Evolutionary conservation across 2,888 invertebrate genomes (phyloP), one percentile per base, ranked within the genome.

Genomic region (Adelognathus sp.): DNA sequence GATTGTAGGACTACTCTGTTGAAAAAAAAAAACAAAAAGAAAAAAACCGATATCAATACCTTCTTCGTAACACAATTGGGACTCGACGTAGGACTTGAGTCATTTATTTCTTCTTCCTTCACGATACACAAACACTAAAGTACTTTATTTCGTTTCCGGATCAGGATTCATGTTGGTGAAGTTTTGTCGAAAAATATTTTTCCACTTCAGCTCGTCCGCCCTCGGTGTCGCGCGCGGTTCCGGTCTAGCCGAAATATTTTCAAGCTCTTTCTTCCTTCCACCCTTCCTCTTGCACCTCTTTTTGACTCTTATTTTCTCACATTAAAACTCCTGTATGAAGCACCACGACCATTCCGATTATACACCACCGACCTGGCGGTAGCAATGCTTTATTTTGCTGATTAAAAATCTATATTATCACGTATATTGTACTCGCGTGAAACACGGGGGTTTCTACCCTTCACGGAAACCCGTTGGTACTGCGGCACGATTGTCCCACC

Each of bases 401-500:
- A 79, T 79, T 79, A 79, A 75, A 79, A 76, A 79, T 79, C 79
- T 79, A 79, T 79, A 79, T 76, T 69, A 79, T 39, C 72, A 7
- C 67, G 76, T 67, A 72, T 79, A 67, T 72, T 56, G 79, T 69
- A 29, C 50, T 64, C 31, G 61, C 63, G 71, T 67, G 33, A 72
- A 76, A 58, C 63, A 72, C 72, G 58, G 63, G 80, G 79, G 82
- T 81, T 83, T 85, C 81, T 81, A 83, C 84, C 82, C 83, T 84
- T 81, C 81, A 82, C 84, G 86, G 83, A 80, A 86, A 82, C 82
- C 81, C 83, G 83, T 85, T 85, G 86, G 84, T 86, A 88, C 88
- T 88, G 88, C 88, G 87, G 88, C 88, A 88, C 81, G 81, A 81
- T 74, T 60, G 80, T 83, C 81, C 81, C 81, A 80, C 83, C 81